Evolutionary conservation across 2,113 vertebrate species (phyloP).

Genomic region (Tragulus kanchil): DNA sequence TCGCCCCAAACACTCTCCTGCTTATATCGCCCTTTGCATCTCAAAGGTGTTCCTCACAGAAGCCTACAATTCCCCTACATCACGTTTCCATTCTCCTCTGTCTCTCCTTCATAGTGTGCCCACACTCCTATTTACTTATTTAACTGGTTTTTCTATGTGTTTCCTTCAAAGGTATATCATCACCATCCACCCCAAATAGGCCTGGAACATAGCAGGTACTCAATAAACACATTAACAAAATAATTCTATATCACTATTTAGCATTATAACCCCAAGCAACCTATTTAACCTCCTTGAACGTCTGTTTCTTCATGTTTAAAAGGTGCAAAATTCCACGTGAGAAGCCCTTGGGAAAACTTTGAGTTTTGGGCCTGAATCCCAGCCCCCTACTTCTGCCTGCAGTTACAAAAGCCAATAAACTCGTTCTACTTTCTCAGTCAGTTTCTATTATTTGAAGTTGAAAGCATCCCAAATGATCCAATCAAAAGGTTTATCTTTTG

Average conservation of each 20-base stretch:
- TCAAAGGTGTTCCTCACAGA: background rate
- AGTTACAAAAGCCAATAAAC: background rate
- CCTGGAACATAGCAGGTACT: slow-evolving; percentile 28
- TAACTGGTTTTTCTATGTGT: background rate
- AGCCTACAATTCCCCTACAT: background rate
- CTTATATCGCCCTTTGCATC: background rate
- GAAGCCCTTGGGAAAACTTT: no score
- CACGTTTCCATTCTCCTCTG: background rate
- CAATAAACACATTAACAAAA: slow-evolving; percentile 11
- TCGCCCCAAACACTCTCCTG: background rate
- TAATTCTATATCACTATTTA: slow-evolving; percentile 43
- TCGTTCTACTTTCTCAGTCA: background rate
- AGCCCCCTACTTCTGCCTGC: background rate
- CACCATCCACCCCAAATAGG: background rate
- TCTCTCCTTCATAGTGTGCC: background rate
- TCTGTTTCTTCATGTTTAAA: background rate
- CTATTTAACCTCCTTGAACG: background rate
- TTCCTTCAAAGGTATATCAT: background rate
- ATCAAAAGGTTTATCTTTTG: background rate
- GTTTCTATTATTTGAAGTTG: slow-evolving; percentile 15
- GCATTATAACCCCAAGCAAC: slow-evolving; percentile 26
- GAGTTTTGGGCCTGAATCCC: slow-evolving; percentile 22
- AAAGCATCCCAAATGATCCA: slow-evolving; percentile 10
- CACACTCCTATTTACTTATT: background rate
- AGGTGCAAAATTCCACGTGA: no score